A percentile compares a stretch with the other conserved stretches of the same genome.
Conservation (phyloP, 1,140 invertebrate species). For the Papilio polytes region DNA sequence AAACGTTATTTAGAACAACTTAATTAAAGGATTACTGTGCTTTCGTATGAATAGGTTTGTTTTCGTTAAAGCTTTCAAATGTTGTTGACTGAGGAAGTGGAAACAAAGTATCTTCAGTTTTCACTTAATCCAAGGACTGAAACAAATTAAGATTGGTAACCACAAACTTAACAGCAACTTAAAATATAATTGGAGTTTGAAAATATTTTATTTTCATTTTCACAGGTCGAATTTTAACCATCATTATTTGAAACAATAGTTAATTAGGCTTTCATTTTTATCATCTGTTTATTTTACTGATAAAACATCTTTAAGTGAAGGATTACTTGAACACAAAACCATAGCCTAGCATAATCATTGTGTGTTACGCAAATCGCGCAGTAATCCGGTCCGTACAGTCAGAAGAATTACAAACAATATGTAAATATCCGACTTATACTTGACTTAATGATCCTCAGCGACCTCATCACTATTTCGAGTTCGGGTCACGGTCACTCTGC, state of each 20-base stretch:
- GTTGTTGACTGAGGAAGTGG: constrained; percentile 1
- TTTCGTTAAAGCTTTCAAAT: constrained; percentile 29
- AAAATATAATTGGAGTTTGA: background rate
- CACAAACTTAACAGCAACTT: background rate
- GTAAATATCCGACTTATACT: constrained; percentile 8
- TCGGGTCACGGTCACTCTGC: constrained; percentile 1
- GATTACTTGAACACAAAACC: background rate
- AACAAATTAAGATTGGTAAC: background rate
- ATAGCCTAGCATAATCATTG: background rate
- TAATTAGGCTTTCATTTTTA: no score
- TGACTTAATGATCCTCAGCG: constrained; percentile 11
- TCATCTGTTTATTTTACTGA: background rate
- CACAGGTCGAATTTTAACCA: no score
- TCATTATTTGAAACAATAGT: no score
- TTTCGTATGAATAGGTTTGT: constrained; percentile 10
- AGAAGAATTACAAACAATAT: constrained; percentile 26
- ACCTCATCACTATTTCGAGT: constrained; percentile 14
- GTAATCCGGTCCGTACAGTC: constrained; percentile 2
- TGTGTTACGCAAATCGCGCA: constrained; percentile 8
- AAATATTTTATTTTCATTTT: no score
- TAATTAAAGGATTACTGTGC: constrained; percentile 25
- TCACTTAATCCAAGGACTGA: background rate
- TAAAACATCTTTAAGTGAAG: background rate
- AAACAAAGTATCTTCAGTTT: background rate
- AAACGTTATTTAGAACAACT: background rate